These are phyloP conservation scores for Dryobotodes eremita DNA, from an alignment of 2,888 invertebrate genomes.

Conservation along the genomic window DNA sequence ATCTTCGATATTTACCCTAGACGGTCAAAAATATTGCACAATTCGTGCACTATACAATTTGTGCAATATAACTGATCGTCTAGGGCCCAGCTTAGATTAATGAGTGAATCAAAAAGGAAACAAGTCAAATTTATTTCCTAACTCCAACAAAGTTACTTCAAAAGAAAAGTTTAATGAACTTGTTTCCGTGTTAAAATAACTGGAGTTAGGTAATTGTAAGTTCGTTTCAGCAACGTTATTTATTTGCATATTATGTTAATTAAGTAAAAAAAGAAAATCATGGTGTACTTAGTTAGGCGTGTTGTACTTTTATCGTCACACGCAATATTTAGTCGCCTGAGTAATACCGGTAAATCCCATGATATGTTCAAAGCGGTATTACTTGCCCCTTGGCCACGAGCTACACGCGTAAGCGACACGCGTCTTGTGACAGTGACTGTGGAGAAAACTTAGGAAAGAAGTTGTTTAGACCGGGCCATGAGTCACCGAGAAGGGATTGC, in stretches of 20 bases:
- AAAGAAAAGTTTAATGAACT: slow-evolving; percentile 30
- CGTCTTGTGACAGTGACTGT: neutral
- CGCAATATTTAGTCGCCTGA: slow-evolving; percentile 15
- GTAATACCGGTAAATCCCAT: slow-evolving; percentile 9
- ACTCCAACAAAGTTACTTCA: neutral
- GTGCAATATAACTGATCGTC: too few species aligned
- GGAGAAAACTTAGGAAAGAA: neutral
- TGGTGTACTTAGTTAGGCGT: too few species aligned
- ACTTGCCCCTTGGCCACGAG: neutral
- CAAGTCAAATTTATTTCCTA: slow-evolving; percentile 1
- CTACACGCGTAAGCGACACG: neutral
- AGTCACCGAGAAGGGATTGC: neutral
- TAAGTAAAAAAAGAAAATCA: slow-evolving; percentile 7
- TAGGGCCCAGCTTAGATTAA: neutral
- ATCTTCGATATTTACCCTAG: too few species aligned
- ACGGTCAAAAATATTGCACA: too few species aligned
- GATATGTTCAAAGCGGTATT: slow-evolving; percentile 18
- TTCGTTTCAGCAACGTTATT: slow-evolving; percentile 6
- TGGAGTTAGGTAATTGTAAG: slow-evolving; percentile 13
- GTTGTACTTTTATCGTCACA: neutral
- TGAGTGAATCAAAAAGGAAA: neutral
- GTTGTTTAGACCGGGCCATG: too few species aligned
- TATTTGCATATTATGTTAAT: slow-evolving; percentile 38
- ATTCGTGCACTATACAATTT: too few species aligned
- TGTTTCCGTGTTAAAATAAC: slow-evolving; percentile 13